Percentiles rank a stretch among this genome's conserved stretches.
These are phyloP conservation scores for Varanus komodoensis DNA, from an alignment of 2,113 vertebrate species.

Conservation along the genomic window DNA sequence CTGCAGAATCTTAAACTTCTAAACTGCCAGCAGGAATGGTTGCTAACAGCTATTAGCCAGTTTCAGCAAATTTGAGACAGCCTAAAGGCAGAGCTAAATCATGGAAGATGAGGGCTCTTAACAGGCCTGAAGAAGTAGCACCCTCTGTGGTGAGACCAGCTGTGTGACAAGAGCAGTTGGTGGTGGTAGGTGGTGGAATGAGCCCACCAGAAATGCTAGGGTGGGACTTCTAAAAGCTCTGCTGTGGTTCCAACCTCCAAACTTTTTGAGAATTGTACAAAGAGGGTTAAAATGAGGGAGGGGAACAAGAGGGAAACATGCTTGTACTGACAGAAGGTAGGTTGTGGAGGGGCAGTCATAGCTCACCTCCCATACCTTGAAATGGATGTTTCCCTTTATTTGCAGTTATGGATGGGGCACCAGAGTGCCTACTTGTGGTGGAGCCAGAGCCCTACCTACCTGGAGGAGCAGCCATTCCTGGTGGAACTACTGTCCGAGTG, in stretches of 20 bases:
- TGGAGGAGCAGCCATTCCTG: constrained; percentile 74
- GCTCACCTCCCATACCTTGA: neutral
- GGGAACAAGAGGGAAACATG: neutral
- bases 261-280: neutral
- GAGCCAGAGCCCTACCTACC: constrained; percentile 69
- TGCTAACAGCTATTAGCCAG: neutral
- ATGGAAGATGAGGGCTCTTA: neutral
- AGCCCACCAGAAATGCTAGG: no score
- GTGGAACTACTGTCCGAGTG: constrained; percentile 87
- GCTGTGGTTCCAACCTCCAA: neutral
- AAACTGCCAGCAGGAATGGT: neutral
- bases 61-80: neutral
- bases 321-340: neutral
- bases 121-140: no score
- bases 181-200: neutral
- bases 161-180: neutral
- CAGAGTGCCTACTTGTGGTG: constrained; percentile 77
- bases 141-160: neutral
- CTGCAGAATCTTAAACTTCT: neutral
- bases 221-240: neutral
- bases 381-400: neutral
- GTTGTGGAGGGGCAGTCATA: no score
- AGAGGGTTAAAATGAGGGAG: neutral
- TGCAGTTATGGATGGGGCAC: constrained; percentile 86
- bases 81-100: neutral